Evolutionary conservation across 2,113 vertebrate genomes (phyloP).

Genomic region (Centrocercus urophasianus): DNA sequence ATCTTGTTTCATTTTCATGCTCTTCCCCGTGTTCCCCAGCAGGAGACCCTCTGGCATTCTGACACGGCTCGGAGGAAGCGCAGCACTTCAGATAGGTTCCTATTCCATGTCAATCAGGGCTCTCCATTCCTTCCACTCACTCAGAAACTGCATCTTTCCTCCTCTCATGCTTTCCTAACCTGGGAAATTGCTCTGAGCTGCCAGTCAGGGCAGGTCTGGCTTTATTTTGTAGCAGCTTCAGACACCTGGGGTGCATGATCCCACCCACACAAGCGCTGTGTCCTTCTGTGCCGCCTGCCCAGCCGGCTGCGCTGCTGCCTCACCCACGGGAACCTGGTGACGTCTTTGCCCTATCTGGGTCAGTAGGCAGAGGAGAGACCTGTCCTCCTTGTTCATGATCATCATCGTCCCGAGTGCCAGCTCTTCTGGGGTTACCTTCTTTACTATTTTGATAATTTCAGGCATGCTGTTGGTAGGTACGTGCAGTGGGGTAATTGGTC

Average conservation of each 20-base stretch:
- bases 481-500: background rate
- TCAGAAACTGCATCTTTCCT: background rate
- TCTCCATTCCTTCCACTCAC: background rate
- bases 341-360: background rate
- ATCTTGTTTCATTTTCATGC: background rate
- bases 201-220: background rate
- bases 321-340: background rate
- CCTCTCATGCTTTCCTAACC: background rate
- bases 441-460: background rate
- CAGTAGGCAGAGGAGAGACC: background rate
- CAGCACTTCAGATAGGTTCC: background rate
- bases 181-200: background rate
- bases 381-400: background rate
- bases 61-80: background rate
- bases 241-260: background rate
- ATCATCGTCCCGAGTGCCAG: background rate
- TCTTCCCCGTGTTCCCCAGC: background rate
- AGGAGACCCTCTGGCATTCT: background rate
- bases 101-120: background rate
- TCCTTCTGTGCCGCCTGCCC: background rate
- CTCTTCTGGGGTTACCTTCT: background rate
- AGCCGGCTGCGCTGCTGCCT: accelerated
- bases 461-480: accelerated
- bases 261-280: background rate
- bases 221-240: background rate